Evolutionary conservation across 2,113 vertebrate species (phyloP).

Genomic region (Leucosticte australis): DNA sequence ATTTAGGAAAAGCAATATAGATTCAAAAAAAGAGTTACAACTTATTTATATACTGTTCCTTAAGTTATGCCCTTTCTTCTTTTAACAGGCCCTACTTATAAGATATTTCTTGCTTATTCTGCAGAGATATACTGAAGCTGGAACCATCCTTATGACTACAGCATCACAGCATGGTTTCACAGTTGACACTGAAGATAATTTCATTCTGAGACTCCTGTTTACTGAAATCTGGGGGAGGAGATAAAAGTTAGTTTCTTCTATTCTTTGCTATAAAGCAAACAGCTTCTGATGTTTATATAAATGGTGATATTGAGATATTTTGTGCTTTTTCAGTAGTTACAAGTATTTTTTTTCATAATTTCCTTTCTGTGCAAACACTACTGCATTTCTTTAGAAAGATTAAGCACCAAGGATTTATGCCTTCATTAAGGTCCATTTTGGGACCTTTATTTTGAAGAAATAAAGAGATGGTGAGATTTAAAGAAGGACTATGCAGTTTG

Average conservation of each 20-base stretch:
- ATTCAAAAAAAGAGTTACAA: slow-evolving; percentile 40
- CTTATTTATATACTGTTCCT: slow-evolving; percentile 34
- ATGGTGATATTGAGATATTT: neutral
- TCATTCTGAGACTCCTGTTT: neutral
- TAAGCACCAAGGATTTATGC: neutral
- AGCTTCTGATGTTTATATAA: neutral
- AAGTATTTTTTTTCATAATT: neutral
- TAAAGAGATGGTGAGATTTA: neutral
- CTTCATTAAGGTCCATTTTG: neutral
- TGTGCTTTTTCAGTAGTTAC: neutral
- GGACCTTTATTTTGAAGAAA: neutral
- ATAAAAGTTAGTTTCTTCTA: neutral
- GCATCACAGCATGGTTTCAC: neutral
- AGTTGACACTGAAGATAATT: neutral
- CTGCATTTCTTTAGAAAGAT: neutral
- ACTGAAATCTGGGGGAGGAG: neutral
- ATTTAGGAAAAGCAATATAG: slow-evolving; percentile 60
- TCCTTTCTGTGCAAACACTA: neutral
- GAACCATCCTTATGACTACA: neutral
- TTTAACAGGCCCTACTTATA: slow-evolving; percentile 1
- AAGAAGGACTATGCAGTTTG: neutral
- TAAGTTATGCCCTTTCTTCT: slow-evolving; percentile 40
- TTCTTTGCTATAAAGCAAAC: neutral
- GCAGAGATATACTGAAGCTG: neutral
- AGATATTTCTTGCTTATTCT: slow-evolving; percentile 25